Evolutionary conservation across 2,888 invertebrate species (phyloP).

Genomic region (Pseudococcus viburni): DNA sequence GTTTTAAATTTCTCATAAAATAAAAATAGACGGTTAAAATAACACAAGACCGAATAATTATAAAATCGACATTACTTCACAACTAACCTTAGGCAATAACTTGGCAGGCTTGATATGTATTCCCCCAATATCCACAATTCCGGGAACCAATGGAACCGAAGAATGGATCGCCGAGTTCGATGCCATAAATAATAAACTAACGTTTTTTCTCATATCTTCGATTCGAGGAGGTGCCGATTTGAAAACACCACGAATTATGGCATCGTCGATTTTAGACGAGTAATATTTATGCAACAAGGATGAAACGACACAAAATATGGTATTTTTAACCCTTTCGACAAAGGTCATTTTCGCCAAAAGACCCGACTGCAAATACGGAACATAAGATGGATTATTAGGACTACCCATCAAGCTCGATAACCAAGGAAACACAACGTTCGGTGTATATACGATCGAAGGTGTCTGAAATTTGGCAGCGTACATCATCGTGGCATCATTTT

Average conservation of each 20-base stretch:
- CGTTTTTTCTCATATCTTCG: neutral
- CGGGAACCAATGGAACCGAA: constrained; percentile 53
- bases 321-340: constrained; percentile 47
- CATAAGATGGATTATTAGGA: constrained; percentile 49
- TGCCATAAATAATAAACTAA: constrained; percentile 42
- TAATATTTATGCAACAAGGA: neutral
- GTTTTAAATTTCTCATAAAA: too few species aligned
- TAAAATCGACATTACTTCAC: too few species aligned
- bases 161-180: neutral
- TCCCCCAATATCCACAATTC: constrained; percentile 42
- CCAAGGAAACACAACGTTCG: constrained; percentile 22
- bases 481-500: neutral
- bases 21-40: too few species aligned
- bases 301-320: neutral
- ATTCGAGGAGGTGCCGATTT: neutral
- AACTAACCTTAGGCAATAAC: neutral
- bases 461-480: neutral
- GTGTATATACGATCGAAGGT: neutral
- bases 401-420: neutral
- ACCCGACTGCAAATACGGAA: neutral
- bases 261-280: neutral
- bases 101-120: constrained; percentile 24
- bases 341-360: neutral
- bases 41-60: too few species aligned
- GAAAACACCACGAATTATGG: neutral